Evolutionary conservation across 2,113 vertebrate species (phyloP).

Genomic region (Cavia porcellus): DNA sequence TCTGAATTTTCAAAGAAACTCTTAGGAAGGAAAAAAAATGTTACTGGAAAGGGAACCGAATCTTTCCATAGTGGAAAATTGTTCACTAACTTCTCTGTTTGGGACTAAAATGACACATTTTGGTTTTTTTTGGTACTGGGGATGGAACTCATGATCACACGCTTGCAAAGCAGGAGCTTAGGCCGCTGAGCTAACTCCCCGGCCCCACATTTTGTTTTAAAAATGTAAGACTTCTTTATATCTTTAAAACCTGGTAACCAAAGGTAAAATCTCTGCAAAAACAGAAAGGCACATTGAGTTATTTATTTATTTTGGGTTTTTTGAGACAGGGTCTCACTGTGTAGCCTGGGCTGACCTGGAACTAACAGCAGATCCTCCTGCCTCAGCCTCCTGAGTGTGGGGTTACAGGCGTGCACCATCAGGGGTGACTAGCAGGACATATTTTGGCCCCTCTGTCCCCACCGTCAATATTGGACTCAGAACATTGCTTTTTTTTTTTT

Average conservation of each 20-base stretch:
- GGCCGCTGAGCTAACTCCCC: too few relatives aligned
- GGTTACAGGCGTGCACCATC: neutral
- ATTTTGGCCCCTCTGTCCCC: rapidly evolving
- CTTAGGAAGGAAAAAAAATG: neutral
- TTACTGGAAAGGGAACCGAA: neutral
- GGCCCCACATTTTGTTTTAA: neutral
- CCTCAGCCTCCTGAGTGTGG: neutral
- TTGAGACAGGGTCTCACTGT: neutral
- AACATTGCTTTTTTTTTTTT: neutral
- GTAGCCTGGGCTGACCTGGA: neutral
- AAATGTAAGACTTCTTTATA: neutral
- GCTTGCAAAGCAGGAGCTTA: too few relatives aligned
- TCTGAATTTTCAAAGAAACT: neutral
- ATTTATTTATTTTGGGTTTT: neutral
- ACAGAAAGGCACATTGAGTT: neutral
- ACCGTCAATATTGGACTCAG: neutral
- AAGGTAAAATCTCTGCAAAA: neutral
- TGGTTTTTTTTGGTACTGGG: neutral
- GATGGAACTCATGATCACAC: too few relatives aligned
- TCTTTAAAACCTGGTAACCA: neutral
- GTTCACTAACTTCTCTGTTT: neutral
- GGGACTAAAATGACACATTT: neutral
- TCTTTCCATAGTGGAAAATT: neutral
- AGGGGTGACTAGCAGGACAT: neutral
- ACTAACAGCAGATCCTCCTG: neutral